These are phyloP conservation scores for Prenolepis imparis DNA, from an alignment of 2,888 invertebrate species.

Conservation along the genomic window DNA sequence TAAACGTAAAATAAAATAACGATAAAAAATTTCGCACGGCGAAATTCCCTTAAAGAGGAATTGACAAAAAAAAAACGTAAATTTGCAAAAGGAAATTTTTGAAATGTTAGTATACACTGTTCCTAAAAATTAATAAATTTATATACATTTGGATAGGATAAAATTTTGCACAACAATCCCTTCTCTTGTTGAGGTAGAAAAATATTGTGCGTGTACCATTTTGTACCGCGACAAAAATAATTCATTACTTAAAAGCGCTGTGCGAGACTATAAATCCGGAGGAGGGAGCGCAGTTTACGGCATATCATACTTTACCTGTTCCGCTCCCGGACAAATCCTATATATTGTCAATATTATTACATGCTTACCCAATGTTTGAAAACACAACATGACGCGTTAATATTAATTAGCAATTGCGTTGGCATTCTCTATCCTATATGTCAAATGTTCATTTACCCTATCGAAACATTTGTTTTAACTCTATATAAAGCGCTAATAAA, in stretches of 20 bases:
- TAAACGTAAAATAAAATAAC: background rate
- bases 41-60: background rate
- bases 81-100: background rate
- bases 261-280: background rate
- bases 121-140: background rate
- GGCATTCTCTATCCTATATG: constrained; percentile 5
- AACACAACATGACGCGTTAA: constrained; percentile 27
- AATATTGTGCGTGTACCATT: background rate
- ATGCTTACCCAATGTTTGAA: constrained; percentile 35
- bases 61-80: background rate
- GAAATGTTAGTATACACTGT: background rate
- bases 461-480: constrained; percentile 11
- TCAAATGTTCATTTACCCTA: constrained; percentile 5
- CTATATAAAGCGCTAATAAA: background rate
- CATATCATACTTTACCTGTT: constrained; percentile 16
- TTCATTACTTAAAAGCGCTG: constrained; percentile 24
- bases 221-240: constrained; percentile 24
- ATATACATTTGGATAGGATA: background rate
- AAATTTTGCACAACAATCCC: background rate
- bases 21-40: background rate
- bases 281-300: constrained; percentile 1
- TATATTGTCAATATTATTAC: constrained; percentile 40
- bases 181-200: background rate
- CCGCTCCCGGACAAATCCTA: constrained; percentile 31
- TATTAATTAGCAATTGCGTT: constrained; percentile 37